Conservation (phyloP, 2,888 invertebrate species). For the Drosophila multiciliata region DNA sequence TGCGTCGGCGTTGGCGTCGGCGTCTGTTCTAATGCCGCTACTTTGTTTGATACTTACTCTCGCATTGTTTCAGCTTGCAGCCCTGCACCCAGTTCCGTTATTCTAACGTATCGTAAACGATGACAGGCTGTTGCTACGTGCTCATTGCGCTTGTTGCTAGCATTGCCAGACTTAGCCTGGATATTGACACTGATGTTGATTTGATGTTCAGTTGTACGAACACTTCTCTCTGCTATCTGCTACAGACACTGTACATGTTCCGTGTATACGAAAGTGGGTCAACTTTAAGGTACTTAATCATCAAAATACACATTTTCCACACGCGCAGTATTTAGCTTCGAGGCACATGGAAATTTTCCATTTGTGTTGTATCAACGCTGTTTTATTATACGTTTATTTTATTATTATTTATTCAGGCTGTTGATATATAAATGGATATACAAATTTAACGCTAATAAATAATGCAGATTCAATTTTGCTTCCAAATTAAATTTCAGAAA, state of each 20-base stretch:
- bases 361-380: not conserved
- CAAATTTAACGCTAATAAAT: not conserved
- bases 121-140: conserved; percentile 48
- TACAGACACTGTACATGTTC: not conserved
- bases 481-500: not conserved
- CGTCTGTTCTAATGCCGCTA: conserved; percentile 9
- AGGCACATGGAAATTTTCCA: not conserved
- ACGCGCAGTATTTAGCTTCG: not conserved
- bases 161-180: conserved; percentile 44
- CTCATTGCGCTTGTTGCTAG: conserved; percentile 45
- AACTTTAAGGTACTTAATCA: conserved; percentile 5
- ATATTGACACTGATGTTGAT: conserved; percentile 73
- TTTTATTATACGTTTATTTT: not conserved
- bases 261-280: conserved; percentile 4
- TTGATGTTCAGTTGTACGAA: conserved; percentile 44
- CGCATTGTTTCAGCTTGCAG: conserved; percentile 63
- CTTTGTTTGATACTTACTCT: conserved; percentile 45
- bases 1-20: not conserved
- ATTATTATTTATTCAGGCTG: not conserved
- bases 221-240: not conserved
- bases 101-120: conserved; percentile 21
- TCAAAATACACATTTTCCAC: not conserved
- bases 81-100: conserved; percentile 35
- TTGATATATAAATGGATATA: not conserved
- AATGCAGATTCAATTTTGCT: not conserved